phyloP scores from a whole-genome alignment of 2,113 vertebrate species.

The Aspiorhynchus laticeps region DNA sequence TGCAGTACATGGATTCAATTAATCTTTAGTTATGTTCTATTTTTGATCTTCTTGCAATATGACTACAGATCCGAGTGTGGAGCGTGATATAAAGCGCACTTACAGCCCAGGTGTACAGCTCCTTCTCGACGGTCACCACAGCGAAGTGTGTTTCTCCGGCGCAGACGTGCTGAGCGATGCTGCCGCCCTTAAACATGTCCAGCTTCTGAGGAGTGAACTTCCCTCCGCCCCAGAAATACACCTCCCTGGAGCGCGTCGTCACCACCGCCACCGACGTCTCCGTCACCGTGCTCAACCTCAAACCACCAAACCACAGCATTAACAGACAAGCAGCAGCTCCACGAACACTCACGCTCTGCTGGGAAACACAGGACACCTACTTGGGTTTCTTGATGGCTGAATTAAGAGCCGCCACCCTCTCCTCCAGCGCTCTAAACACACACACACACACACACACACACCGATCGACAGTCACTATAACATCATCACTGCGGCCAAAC shows the following conservation, averaged over 20 bases:
- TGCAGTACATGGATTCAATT: too few relatives aligned
- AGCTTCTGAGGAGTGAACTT: constrained; percentile 97
- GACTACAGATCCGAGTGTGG: not conserved
- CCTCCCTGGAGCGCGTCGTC: constrained; percentile 93
- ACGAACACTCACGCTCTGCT: not conserved
- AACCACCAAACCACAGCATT: too few relatives aligned
- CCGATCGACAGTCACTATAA: too few relatives aligned
- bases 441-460: too few relatives aligned
- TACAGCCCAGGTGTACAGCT: constrained; percentile 98
- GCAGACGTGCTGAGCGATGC: constrained; percentile 92
- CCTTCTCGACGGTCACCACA: constrained; percentile 97
- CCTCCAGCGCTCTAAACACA: too few relatives aligned
- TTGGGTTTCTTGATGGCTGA: constrained; percentile 92
- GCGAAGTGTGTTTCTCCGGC: constrained; percentile 97
- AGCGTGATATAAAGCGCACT: constrained; percentile 65
- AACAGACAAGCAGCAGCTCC: not conserved
- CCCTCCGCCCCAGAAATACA: constrained; percentile 97
- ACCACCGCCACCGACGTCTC: constrained; percentile 94
- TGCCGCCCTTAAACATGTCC: constrained; percentile 94
- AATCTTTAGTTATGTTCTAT: too few relatives aligned
- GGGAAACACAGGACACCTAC: constrained; percentile 70
- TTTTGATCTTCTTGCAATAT: too few relatives aligned
- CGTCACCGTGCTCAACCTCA: constrained; percentile 85
- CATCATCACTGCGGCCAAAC: too few relatives aligned
- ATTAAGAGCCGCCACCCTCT: constrained; percentile 82